Evolutionary conservation across 1,140 invertebrate genomes (phyloP).

Genomic region (Periplaneta americana): DNA sequence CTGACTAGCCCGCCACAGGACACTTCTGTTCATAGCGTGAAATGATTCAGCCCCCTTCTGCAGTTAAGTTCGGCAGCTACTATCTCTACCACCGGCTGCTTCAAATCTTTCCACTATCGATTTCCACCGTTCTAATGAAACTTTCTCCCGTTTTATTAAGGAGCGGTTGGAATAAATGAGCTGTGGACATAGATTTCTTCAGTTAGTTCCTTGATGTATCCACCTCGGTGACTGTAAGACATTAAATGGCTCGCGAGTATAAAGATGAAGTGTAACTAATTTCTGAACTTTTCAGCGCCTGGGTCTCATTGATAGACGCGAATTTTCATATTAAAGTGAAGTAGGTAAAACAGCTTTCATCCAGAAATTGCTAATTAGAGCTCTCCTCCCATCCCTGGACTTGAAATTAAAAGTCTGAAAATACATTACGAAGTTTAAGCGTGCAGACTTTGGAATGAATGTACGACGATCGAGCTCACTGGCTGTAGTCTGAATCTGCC

Average conservation of each 20-base stretch:
- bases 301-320: neutral
- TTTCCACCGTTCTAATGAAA: conserved; percentile 12
- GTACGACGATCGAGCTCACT: too few relatives aligned
- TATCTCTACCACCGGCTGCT: neutral
- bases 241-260: conserved; percentile 16
- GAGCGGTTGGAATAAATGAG: conserved; percentile 1
- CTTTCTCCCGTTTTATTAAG: conserved; percentile 10
- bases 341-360: too few relatives aligned
- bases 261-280: neutral
- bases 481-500: too few relatives aligned
- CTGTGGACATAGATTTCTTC: conserved; percentile 6
- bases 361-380: too few relatives aligned
- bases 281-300: neutral
- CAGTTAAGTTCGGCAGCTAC: neutral
- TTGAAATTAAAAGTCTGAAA: too few relatives aligned
- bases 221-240: neutral
- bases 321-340: neutral
- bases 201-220: neutral
- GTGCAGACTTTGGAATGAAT: too few relatives aligned
- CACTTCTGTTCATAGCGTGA: neutral
- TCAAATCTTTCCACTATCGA: neutral
- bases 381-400: too few relatives aligned
- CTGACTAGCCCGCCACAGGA: neutral
- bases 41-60: neutral
- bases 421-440: too few relatives aligned